Percentiles rank a stretch among this genome's conserved stretches.
Conservation (phyloP, 1,140 invertebrate species). For the Euwallacea fornicatus region DNA sequence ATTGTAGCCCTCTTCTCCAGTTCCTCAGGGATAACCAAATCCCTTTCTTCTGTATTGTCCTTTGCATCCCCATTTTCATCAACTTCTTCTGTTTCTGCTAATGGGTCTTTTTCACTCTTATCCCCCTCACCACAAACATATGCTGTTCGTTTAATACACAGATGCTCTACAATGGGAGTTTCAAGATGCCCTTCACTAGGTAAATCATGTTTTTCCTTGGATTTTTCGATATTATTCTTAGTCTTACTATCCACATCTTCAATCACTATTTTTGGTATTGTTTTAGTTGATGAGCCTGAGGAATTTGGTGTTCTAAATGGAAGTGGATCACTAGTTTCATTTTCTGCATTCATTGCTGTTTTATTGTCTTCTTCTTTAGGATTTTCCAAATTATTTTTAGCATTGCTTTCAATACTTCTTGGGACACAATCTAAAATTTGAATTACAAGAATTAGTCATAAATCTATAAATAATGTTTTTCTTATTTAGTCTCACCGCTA, state of each 20-base stretch:
- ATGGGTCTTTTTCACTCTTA: background rate
- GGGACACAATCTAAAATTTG: too few species aligned
- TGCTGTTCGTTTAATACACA: slow-evolving; percentile 40
- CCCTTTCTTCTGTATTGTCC: slow-evolving; percentile 29
- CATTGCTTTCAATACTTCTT: too few species aligned
- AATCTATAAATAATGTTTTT: too few species aligned
- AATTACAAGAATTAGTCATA: too few species aligned
- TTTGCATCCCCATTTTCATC: slow-evolving; percentile 14
- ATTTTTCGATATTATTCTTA: slow-evolving; percentile 16
- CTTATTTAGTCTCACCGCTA: too few species aligned
- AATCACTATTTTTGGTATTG: too few species aligned
- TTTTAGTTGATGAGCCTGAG: too few species aligned
- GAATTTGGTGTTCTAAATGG: too few species aligned
- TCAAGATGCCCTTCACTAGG: too few species aligned
- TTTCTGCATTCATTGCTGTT: background rate
- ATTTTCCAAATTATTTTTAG: too few species aligned
- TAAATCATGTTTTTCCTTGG: background rate
- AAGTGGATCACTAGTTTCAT: slow-evolving; percentile 2
- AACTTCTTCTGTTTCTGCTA: slow-evolving; percentile 3
- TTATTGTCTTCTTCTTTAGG: slow-evolving; percentile 8
- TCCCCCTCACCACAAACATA: slow-evolving; percentile 36
- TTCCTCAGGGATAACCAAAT: background rate
- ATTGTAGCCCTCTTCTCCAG: background rate
- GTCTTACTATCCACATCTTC: slow-evolving; percentile 16
- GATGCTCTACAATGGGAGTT: slow-evolving; percentile 20